Percentiles rank a stretch among this genome's conserved stretches.
Evolutionary conservation across 2,888 invertebrate species (phyloP).

Genomic region (Plagodis pulveraria): DNA sequence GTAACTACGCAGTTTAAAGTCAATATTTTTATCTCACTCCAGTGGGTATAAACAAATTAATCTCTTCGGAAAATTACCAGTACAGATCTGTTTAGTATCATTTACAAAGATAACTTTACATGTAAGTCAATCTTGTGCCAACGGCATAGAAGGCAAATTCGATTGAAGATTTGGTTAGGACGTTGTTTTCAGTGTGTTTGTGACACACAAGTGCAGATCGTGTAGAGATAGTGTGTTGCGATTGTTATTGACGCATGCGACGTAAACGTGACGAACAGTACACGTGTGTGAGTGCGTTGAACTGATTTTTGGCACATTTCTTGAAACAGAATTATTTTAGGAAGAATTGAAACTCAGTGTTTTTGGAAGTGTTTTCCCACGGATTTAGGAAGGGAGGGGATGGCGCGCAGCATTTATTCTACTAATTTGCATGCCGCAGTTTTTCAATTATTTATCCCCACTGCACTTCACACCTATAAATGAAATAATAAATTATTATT

Average conservation of each 20-base stretch:
- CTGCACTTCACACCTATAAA: no score
- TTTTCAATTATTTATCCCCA: no score
- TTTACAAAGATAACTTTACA: constrained; percentile 2
- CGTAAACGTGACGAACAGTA: background rate
- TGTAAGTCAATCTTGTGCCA: background rate
- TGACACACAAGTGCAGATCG: constrained; percentile 7
- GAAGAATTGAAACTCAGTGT: no score
- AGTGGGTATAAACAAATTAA: constrained; percentile 26
- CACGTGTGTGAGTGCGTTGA: constrained; percentile 7
- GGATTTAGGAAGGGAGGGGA: no score
- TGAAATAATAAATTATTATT: no score
- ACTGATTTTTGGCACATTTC: constrained; percentile 10
- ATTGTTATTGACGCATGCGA: background rate
- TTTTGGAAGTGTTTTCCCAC: no score
- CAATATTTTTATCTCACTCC: background rate
- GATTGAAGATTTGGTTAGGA: background rate
- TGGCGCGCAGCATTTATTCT: no score
- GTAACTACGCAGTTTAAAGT: no score
- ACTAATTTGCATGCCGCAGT: no score
- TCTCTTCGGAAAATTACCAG: constrained; percentile 50
- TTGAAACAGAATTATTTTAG: background rate
- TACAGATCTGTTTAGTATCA: constrained; percentile 15
- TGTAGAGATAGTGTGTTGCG: background rate
- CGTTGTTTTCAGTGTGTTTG: background rate
- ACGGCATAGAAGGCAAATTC: constrained; percentile 5